A percentile compares a stretch with the other conserved stretches of the same genome.
phyloP scores from a whole-genome alignment of 2,888 invertebrate species.

The Drosophila tanythrix region DNA sequence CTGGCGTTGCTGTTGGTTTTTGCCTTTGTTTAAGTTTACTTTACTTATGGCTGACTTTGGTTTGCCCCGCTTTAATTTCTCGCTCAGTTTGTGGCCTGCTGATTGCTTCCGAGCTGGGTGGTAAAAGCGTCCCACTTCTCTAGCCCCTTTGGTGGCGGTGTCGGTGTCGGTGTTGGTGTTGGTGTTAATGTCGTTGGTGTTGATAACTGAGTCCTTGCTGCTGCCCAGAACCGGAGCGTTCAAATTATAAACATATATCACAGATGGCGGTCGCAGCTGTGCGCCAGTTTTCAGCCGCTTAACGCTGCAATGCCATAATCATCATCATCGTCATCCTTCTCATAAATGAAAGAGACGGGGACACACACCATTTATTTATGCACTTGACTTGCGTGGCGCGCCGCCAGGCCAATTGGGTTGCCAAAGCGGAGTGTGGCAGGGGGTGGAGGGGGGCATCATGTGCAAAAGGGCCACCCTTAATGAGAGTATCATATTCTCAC shows the following conservation, averaged over 20 bases:
- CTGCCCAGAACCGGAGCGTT: constrained; percentile 24
- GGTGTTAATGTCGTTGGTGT: constrained; percentile 5
- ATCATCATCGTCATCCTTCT: constrained; percentile 21
- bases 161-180: not conserved
- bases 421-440: not conserved
- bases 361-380: constrained; percentile 65
- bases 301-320: constrained; percentile 56
- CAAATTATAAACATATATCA: constrained; percentile 49
- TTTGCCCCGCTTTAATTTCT: constrained; percentile 56
- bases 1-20: constrained; percentile 4
- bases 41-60: not conserved
- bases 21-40: constrained; percentile 7
- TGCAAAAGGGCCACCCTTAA: constrained; percentile 48
- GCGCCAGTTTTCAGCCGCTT: constrained; percentile 64
- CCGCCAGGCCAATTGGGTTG: constrained; percentile 27
- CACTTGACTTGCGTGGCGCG: constrained; percentile 64
- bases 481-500: constrained; percentile 75
- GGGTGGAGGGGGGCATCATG: constrained; percentile 5
- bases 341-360: constrained; percentile 18
- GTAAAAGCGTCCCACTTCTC: constrained; percentile 18
- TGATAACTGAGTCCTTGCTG: constrained; percentile 20
- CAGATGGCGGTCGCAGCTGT: constrained; percentile 53
- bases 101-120: constrained; percentile 55
- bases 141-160: not conserved
- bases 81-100: constrained; percentile 41